Evolutionary conservation across 2,888 invertebrate species (phyloP), one percentile per base, ranked within the genome.

Genomic region (Rhorus exstirpatorius): DNA sequence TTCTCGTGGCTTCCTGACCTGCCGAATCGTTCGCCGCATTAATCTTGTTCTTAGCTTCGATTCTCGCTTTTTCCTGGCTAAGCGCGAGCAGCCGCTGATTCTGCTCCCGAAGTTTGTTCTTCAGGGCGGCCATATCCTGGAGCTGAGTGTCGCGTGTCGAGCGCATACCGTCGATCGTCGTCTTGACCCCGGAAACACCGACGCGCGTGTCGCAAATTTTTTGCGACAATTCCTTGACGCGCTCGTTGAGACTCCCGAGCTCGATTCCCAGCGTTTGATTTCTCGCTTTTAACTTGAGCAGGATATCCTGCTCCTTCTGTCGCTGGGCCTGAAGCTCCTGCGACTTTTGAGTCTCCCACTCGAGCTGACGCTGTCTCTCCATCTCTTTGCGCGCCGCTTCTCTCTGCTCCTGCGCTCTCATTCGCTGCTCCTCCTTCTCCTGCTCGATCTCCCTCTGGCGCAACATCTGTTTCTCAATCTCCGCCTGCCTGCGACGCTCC

Each of bases 81-180:
- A 97, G 92, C 0, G 96, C 94, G 14, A 98, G 94, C 76, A 98
- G 94, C 89, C 96, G 96, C 0, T 96, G 96, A 92, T 98, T 98
- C 81, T 98, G 96, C 86, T 98, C 97, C 88, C 97, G 97, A 0
- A 98, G 95, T 88, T 95, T 95, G 8, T 96, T 95, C 91, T 97
- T 98, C 0, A 97, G 93, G 77, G 96, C 96, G 6, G 96, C 95
- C 96, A 97, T 97, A 87, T 98, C 98, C 2, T 96, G 94, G 95
- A 99, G 96, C 87, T 98, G 98, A 0, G 96, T 94, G 92, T 99
- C 99, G 2, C 99, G 95, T n/a, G 97, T 97, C 0, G 96, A 95
- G 91, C 97, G 94, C 99, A 99, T 99, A 0, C 97, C 97, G 92
- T 99, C 99, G 78, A 99, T 99, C n/a, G 97, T 97, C 0, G 97